phyloP scores from a whole-genome alignment of 2,888 invertebrate species.

The Crepidodera aurea region DNA sequence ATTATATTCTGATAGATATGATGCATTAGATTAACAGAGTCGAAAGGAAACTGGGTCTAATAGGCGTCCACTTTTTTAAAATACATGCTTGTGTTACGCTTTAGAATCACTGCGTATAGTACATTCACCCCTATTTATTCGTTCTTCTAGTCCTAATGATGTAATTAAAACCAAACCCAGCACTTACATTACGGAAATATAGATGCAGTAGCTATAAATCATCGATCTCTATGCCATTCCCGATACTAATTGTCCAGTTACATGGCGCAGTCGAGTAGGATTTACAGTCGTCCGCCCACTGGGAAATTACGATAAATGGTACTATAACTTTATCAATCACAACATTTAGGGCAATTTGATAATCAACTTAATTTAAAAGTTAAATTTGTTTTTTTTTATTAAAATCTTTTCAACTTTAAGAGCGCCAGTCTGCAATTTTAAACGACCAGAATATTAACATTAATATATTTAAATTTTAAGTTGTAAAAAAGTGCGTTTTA shows the following conservation, averaged over 20 bases:
- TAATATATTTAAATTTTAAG: no score
- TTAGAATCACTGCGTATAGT: background rate
- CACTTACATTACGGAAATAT: background rate
- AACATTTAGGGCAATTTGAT: background rate
- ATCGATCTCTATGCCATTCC: constrained; percentile 3
- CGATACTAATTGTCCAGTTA: constrained; percentile 6
- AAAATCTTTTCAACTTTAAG: no score
- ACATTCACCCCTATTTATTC: background rate
- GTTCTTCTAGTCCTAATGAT: background rate
- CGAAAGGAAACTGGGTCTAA: no score
- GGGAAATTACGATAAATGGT: constrained; percentile 1
- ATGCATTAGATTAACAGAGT: no score
- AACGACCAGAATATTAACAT: no score
- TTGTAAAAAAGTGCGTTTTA: no score
- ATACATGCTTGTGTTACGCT: no score
- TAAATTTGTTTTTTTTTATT: no score
- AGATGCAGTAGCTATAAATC: constrained; percentile 3
- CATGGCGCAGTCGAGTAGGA: constrained; percentile 15
- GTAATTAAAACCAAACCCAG: background rate
- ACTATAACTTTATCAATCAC: background rate
- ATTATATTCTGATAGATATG: no score
- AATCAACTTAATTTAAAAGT: no score
- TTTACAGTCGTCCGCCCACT: background rate
- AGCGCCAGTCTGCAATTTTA: no score
- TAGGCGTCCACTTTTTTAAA: no score